These are phyloP conservation scores for Diplodus sargus DNA, from an alignment of 2,797 vertebrate genomes.

Conservation along the genomic window DNA sequence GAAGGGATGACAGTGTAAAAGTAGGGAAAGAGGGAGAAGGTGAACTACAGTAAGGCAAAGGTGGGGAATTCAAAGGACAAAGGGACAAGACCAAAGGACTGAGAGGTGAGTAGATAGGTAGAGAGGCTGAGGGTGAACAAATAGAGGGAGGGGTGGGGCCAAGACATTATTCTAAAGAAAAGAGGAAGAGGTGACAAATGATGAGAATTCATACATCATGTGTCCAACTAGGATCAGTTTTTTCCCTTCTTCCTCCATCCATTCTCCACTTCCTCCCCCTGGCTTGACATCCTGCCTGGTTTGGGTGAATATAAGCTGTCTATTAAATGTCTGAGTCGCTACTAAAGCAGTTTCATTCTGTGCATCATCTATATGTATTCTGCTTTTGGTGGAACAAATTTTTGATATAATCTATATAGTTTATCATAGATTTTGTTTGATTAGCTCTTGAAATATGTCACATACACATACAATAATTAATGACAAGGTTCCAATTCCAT, in stretches of 20 bases:
- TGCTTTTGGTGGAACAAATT: slow-evolving; percentile 1
- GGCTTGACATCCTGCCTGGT: slow-evolving; percentile 23
- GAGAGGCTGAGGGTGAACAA: slow-evolving; percentile 26
- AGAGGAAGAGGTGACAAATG: slow-evolving; percentile 45
- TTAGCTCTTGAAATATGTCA: no score
- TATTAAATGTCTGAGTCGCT: slow-evolving; percentile 34
- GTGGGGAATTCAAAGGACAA: slow-evolving; percentile 11
- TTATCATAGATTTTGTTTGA: no score
- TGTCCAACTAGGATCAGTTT: slow-evolving; percentile 67
- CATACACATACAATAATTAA: no score
- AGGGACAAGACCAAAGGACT: slow-evolving; percentile 17
- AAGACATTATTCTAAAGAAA: slow-evolving; percentile 12
- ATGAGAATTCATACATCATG: slow-evolving; percentile 71
- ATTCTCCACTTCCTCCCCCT: slow-evolving; percentile 59
- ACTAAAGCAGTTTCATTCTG: slow-evolving; percentile 16
- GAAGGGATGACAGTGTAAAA: slow-evolving; percentile 16
- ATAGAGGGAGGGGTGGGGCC: slow-evolving; percentile 3
- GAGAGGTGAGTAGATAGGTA: slow-evolving; percentile 14
- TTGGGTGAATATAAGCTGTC: slow-evolving; percentile 32
- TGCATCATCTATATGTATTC: slow-evolving; percentile 8
- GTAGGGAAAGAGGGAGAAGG: slow-evolving; percentile 36
- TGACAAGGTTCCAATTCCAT: no score
- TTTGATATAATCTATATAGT: not conserved
- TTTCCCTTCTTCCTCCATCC: slow-evolving; percentile 56
- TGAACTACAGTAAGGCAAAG: slow-evolving; percentile 19